Percentiles rank a stretch among this genome's conserved stretches.
Conservation (phyloP, 2,113 vertebrate genomes). For the Oreocharis arfaki region DNA sequence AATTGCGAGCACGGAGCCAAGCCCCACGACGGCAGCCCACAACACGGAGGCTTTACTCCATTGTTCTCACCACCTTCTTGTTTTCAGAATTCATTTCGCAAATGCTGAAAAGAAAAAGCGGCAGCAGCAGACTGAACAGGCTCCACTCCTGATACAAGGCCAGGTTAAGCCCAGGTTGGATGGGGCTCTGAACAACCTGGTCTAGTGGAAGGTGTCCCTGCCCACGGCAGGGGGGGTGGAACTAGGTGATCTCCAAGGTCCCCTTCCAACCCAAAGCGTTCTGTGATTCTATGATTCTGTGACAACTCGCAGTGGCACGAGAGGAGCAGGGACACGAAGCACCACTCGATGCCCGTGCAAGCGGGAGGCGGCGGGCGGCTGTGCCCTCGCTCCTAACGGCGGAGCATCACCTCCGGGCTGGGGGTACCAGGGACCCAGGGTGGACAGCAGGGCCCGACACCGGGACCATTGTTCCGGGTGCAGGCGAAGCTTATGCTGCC, state of each 20-base stretch:
- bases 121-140: background rate
- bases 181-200: background rate
- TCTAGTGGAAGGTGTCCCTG: background rate
- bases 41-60: background rate
- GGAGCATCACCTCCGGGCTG: background rate
- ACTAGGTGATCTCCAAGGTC: background rate
- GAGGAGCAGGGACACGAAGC: background rate
- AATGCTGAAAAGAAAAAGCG: background rate
- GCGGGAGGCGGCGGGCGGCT: accelerated
- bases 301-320: accelerated
- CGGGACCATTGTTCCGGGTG: background rate
- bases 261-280: background rate
- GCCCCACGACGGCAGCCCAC: background rate
- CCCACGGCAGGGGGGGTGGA: background rate
- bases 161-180: background rate
- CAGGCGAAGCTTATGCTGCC: background rate
- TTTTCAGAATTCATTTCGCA: background rate
- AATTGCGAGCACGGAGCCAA: background rate
- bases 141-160: background rate
- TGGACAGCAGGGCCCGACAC: background rate
- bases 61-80: conserved; percentile 26
- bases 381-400: background rate
- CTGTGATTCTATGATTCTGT: background rate
- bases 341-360: accelerated
- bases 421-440: background rate